A percentile compares a stretch with the other conserved stretches of the same genome.
Conservation (phyloP, 2,113 vertebrate species). For the Psammodynastes pulverulentus region DNA sequence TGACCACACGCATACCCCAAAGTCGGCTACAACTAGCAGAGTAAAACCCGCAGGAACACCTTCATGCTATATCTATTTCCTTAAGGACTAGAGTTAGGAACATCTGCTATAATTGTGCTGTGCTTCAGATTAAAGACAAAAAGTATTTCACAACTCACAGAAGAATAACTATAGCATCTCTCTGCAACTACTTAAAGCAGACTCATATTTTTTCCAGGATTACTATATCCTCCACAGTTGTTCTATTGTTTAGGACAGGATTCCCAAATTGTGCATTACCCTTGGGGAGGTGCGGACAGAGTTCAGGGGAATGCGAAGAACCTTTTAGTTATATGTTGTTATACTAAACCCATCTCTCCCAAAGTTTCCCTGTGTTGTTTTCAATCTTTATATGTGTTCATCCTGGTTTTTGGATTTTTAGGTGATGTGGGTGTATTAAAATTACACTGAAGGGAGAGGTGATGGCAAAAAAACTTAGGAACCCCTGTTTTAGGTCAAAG, state of each 20-base stretch:
- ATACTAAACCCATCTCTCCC: background rate
- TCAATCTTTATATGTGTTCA: background rate
- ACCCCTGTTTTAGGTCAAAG: background rate
- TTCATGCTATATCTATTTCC: background rate
- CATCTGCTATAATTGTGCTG: background rate
- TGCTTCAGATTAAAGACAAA: background rate
- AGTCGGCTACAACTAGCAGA: background rate
- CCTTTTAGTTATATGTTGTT: background rate
- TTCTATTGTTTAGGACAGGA: background rate
- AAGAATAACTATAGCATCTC: background rate
- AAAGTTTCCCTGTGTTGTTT: background rate
- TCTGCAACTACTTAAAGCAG: background rate
- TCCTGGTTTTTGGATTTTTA: background rate
- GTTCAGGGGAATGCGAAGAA: background rate
- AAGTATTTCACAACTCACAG: background rate
- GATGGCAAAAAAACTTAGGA: background rate
- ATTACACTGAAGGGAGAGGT: background rate
- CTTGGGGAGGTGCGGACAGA: background rate
- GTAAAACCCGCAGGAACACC: background rate
- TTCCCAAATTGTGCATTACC: background rate
- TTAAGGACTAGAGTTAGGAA: background rate
- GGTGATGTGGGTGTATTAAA: background rate
- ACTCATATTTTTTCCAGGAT: background rate
- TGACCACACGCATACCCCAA: background rate
- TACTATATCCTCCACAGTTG: background rate